These are phyloP conservation scores for Leptogaster cylindrica DNA, from an alignment of 2,888 invertebrate species.

Conservation along the genomic window DNA sequence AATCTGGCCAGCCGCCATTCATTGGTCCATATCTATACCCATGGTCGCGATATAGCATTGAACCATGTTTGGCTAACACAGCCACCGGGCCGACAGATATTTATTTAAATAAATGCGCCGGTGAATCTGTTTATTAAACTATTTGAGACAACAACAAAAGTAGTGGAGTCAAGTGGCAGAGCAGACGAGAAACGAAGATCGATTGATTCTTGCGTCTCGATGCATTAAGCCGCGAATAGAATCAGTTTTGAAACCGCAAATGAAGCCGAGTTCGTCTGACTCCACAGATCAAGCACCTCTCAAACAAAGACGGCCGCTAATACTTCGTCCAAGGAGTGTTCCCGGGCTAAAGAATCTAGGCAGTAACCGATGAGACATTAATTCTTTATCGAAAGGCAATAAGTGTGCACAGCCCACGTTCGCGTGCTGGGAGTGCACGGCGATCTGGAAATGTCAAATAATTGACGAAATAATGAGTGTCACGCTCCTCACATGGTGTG, in stretches of 20 bases:
- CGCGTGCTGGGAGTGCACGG: no score
- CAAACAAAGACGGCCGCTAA: no score
- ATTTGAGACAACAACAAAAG: background rate
- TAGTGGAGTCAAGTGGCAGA: conserved; percentile 3
- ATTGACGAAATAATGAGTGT: background rate
- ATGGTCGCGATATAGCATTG: no score
- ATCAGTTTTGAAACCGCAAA: background rate
- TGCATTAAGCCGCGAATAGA: conserved; percentile 11
- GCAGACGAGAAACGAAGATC: conserved; percentile 17
- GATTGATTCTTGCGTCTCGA: conserved; percentile 26
- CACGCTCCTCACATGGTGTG: background rate
- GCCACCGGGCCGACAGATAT: background rate
- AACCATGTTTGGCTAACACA: background rate
- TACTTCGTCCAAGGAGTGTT: no score
- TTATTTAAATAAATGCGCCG: conserved; percentile 21
- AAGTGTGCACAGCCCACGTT: no score
- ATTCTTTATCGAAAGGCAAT: no score
- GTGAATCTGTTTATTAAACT: conserved; percentile 2
- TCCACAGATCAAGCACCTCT: no score
- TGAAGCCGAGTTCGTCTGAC: conserved; percentile 7
- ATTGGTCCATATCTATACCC: no score
- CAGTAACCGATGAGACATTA: no score
- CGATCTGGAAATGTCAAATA: no score
- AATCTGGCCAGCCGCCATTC: no score
- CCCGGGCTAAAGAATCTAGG: no score